phyloP scores from a whole-genome alignment of 2,888 invertebrate species.

The Endotricha flammealis region DNA sequence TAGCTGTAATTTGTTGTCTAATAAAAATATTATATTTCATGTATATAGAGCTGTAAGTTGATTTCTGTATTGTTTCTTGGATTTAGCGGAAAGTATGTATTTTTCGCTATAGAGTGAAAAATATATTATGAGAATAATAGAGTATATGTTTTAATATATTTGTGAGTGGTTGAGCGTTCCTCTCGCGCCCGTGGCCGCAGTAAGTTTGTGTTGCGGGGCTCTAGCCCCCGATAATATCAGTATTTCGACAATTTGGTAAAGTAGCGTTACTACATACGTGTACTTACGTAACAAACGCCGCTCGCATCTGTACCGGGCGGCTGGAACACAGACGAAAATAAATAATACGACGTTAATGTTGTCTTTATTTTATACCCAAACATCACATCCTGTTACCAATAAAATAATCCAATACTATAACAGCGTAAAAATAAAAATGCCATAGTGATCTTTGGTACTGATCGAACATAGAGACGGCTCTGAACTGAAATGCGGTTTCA shows the following conservation, averaged over 20 bases:
- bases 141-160: constrained; percentile 20
- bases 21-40: constrained; percentile 10
- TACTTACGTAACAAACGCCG: constrained; percentile 61
- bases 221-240: constrained; percentile 66
- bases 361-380: constrained; percentile 43
- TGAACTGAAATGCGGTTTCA: too few species aligned
- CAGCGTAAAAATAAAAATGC: too few species aligned
- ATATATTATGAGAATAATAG: constrained; percentile 16
- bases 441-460: too few species aligned
- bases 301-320: constrained; percentile 62
- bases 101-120: constrained; percentile 1
- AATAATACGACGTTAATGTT: constrained; percentile 71
- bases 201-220: constrained; percentile 68
- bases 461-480: too few species aligned
- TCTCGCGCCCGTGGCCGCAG: constrained; percentile 57
- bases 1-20: constrained; percentile 9
- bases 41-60: constrained; percentile 4
- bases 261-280: constrained; percentile 70
- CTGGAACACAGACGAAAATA: constrained; percentile 71
- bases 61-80: constrained; percentile 5
- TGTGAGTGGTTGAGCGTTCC: constrained; percentile 35
- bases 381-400: too few species aligned
- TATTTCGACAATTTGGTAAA: constrained; percentile 74
- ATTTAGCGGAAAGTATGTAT: neutral
- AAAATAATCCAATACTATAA: neutral